A percentile compares a stretch with the other conserved stretches of the same genome.
Evolutionary conservation across 2,113 vertebrate species (phyloP).

Genomic region (Benitochromis conjunctus): DNA sequence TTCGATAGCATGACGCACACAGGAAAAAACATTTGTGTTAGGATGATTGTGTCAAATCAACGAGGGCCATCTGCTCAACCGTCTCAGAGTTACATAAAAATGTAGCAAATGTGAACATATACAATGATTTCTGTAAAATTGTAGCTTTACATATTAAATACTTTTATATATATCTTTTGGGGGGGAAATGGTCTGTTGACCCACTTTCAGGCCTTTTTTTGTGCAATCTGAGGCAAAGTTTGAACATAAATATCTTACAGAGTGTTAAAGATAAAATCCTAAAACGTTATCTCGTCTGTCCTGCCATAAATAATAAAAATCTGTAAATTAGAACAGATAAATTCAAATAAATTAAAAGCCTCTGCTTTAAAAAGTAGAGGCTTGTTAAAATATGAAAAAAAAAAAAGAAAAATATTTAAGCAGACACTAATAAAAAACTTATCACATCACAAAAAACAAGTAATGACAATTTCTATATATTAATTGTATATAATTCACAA

Average conservation of each 20-base stretch:
- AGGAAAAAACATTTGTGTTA: not conserved
- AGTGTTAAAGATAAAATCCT: not conserved
- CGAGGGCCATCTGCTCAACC: not conserved
- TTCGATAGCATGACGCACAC: rapidly evolving
- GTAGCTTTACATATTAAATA: not conserved
- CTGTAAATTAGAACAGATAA: too few relatives aligned
- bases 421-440: not conserved
- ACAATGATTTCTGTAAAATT: not conserved
- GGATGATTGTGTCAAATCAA: not conserved
- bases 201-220: not conserved
- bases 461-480: too few relatives aligned
- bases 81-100: rapidly evolving
- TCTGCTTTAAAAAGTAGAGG: too few relatives aligned
- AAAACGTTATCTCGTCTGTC: not conserved
- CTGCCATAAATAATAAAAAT: too few relatives aligned
- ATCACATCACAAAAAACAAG: too few relatives aligned
- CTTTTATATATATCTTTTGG: not conserved
- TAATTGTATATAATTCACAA: too few relatives aligned
- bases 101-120: not conserved
- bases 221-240: not conserved
- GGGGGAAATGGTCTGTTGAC: not conserved
- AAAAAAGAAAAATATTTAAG: too few relatives aligned
- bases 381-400: too few relatives aligned
- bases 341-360: too few relatives aligned
- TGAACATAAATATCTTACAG: not conserved